Percentiles rank a stretch among this genome's conserved stretches.
These are phyloP conservation scores for Reticulitermes lucifugus DNA, from an alignment of 2,888 invertebrate species.

Conservation along the genomic window DNA sequence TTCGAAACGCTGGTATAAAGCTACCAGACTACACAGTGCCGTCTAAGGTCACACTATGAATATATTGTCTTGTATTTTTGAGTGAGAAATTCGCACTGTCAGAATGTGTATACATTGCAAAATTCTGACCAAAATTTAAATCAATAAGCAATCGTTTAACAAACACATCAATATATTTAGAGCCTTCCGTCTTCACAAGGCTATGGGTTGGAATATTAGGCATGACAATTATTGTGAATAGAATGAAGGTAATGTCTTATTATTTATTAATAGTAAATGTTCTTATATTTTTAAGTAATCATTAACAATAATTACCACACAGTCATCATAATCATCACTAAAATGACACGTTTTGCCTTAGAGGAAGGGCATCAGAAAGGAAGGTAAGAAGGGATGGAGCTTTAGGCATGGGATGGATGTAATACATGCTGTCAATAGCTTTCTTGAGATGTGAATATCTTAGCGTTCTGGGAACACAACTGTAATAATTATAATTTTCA, in stretches of 20 bases:
- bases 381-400: constrained; percentile 1
- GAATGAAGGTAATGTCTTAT: neutral
- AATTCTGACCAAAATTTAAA: too few species aligned
- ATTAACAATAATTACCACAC: constrained; percentile 51
- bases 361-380: constrained; percentile 28
- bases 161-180: neutral
- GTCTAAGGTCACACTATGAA: too few species aligned
- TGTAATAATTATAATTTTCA: neutral
- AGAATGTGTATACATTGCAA: too few species aligned
- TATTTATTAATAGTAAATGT: constrained; percentile 52
- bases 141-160: too few species aligned
- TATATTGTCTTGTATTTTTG: too few species aligned
- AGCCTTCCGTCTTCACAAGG: neutral
- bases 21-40: too few species aligned
- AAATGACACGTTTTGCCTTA: constrained; percentile 47
- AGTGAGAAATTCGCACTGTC: too few species aligned
- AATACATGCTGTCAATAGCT: neutral
- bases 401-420: neutral
- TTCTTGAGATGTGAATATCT: neutral
- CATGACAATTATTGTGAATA: neutral
- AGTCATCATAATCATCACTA: constrained; percentile 50
- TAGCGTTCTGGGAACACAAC: neutral
- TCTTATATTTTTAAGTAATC: constrained; percentile 49
- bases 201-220: neutral
- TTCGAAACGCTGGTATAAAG: too few species aligned